A percentile compares a stretch with the other conserved stretches of the same genome.
These are phyloP conservation scores for Eunapius fragilis DNA, from an alignment of 37 sponge, comb jelly and placozoan genomes.

Conservation along the genomic window DNA sequence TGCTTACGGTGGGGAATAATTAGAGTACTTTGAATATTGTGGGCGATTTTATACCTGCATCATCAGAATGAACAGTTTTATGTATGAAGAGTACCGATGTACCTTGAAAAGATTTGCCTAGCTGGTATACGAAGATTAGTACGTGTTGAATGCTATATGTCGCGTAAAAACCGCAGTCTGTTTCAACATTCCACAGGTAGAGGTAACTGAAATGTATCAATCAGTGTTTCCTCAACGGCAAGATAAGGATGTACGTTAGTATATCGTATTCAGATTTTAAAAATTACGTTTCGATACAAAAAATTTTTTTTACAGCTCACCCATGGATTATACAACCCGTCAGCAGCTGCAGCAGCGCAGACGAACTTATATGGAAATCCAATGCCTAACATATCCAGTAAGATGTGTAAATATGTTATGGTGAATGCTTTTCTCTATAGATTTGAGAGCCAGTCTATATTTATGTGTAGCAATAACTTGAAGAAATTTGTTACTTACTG, in stretches of 20 bases:
- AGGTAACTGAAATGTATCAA: constrained; percentile 1
- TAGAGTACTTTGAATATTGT: too few relatives aligned
- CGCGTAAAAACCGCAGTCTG: neutral
- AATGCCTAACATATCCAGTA: constrained; percentile 50
- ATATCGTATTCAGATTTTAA: neutral
- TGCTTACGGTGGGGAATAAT: too few relatives aligned
- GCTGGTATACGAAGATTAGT: too few relatives aligned
- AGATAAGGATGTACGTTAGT: constrained; percentile 41
- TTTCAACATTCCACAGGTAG: neutral
- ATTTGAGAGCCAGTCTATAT: too few relatives aligned
- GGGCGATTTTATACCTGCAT: too few relatives aligned
- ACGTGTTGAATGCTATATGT: neutral
- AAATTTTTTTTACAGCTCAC: neutral
- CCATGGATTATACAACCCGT: constrained; percentile 18
- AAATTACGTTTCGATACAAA: neutral
- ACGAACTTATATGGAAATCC: constrained; percentile 28
- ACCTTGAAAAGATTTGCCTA: too few relatives aligned
- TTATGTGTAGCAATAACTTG: too few relatives aligned
- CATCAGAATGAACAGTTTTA: too few relatives aligned
- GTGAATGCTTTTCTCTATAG: neutral
- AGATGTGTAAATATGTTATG: neutral
- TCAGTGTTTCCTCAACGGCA: constrained; percentile 46
- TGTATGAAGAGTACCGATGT: too few relatives aligned
- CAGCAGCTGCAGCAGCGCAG: constrained; percentile 15
- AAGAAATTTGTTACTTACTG: too few relatives aligned